phyloP scores from a whole-genome alignment of 1,140 invertebrate species.

The fruit fly (Drosophila melanogaster) region Release_6_plus_ISO1_MT NC_004354.4:17536501-17537000 shows the following conservation, averaged over 20 bases:
- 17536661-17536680: constrained; percentile 11
- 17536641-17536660: constrained; percentile 18
- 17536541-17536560: neutral
- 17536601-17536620: constrained; percentile 15
- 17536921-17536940: neutral
- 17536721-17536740: constrained; percentile 36
- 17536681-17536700: constrained; percentile 18
- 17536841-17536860: no score
- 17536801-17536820: neutral
- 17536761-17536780: neutral
- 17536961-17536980: neutral
- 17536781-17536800: neutral
- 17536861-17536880: no score
- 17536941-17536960: neutral
- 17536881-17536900: neutral
- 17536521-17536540: neutral
- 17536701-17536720: constrained; percentile 40
- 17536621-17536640: constrained; percentile 37
- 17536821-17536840: no score
- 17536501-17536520: neutral
- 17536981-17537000: constrained; percentile 1
- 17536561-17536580: no score
- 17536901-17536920: no score
- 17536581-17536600: neutral
- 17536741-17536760: constrained; percentile 5